phyloP scores from a whole-genome alignment of 2,888 invertebrate genomes.

The Microplitis deprimator region DNA sequence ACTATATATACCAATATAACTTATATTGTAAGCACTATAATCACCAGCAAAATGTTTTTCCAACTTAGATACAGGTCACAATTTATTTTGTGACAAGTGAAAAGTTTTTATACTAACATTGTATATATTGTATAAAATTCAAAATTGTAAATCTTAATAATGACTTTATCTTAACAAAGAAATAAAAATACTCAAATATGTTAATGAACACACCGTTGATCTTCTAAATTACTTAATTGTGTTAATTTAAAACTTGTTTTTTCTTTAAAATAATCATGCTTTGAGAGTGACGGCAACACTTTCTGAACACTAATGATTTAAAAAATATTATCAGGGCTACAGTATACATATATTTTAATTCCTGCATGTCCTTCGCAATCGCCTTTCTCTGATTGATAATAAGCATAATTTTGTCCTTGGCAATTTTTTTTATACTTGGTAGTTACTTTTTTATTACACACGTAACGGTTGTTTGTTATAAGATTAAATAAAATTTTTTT shows the following conservation, averaged over 20 bases:
- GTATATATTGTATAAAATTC: too few species aligned
- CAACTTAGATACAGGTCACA: too few species aligned
- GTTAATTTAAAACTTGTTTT: constrained; percentile 1
- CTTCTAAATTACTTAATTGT: background rate
- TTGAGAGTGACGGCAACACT: constrained; percentile 4
- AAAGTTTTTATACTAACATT: too few species aligned
- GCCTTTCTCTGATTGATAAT: constrained; percentile 39
- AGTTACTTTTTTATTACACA: constrained; percentile 16
- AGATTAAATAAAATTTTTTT: constrained; percentile 3
- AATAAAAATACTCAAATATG: background rate
- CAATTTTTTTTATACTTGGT: constrained; percentile 18
- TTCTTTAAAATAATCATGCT: background rate
- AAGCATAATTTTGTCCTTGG: constrained; percentile 28
- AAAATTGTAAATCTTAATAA: too few species aligned
- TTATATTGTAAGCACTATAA: too few species aligned
- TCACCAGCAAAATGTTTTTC: too few species aligned
- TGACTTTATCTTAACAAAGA: too few species aligned
- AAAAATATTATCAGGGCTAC: constrained; percentile 12
- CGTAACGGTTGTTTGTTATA: constrained; percentile 7
- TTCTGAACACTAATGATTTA: background rate
- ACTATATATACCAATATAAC: too few species aligned
- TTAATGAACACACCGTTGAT: background rate
- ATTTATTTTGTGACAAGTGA: too few species aligned
- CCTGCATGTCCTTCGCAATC: constrained; percentile 23
- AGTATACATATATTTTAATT: background rate